Conservation (phyloP, 2,113 vertebrate species). For the Ceuthmochares aereus region DNA sequence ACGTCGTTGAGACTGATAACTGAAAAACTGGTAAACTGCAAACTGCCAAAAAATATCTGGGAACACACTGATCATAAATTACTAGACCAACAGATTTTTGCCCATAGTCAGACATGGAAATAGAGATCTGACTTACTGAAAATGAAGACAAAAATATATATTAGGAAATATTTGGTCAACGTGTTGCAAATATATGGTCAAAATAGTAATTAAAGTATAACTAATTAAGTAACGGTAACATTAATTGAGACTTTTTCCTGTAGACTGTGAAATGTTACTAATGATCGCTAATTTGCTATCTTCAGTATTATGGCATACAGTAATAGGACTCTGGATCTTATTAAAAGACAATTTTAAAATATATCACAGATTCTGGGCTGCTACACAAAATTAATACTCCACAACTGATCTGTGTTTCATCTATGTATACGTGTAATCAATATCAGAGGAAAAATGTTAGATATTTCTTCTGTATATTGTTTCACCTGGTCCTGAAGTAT, state of each 20-base stretch:
- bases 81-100: not conserved
- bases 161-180: not conserved
- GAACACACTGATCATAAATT: not conserved
- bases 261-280: not conserved
- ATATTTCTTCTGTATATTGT: not conserved
- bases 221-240: not conserved
- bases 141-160: not conserved
- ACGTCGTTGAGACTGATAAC: not conserved
- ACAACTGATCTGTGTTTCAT: not conserved
- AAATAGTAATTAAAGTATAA: not conserved
- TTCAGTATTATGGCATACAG: not conserved
- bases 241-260: not conserved
- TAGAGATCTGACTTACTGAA: not conserved
- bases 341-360: not conserved
- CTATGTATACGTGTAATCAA: not conserved
- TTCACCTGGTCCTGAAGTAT: not conserved
- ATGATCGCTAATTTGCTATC: not conserved
- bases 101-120: not conserved
- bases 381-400: not conserved
- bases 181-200: not conserved
- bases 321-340: not conserved
- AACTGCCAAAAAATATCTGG: not conserved
- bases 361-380: not conserved
- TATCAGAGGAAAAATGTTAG: not conserved
- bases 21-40: not conserved